Evolutionary conservation across 1,140 invertebrate species (phyloP).

Genomic region (Odontomachus brunneus): DNA sequence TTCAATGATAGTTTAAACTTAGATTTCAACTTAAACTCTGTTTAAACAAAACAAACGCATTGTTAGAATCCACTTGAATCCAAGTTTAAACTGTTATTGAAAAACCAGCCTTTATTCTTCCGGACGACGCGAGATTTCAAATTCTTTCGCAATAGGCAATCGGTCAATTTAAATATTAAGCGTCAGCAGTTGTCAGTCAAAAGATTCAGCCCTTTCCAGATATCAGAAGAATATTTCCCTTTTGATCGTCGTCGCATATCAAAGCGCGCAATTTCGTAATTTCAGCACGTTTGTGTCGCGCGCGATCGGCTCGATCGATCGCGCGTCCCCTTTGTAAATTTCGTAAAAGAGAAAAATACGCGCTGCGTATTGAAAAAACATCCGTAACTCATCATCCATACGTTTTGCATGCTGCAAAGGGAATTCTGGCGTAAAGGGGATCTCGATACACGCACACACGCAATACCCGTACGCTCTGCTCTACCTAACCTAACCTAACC

Average conservation of each 20-base stretch:
- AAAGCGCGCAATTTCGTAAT: not conserved
- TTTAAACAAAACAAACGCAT: no score
- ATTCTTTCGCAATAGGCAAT: not conserved
- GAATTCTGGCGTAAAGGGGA: constrained; percentile 16
- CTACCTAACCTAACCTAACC: not conserved
- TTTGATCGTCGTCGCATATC: constrained; percentile 8
- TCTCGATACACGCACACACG: constrained; percentile 30
- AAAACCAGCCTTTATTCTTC: constrained; percentile 2
- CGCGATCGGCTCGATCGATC: not conserved
- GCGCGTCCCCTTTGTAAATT: constrained; percentile 12
- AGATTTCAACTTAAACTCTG: no score
- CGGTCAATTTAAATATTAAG: not conserved
- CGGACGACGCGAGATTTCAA: constrained; percentile 14
- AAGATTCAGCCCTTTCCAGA: not conserved
- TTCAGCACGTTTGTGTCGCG: not conserved
- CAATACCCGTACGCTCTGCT: constrained; percentile 21
- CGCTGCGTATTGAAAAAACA: constrained; percentile 40
- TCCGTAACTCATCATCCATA: not conserved
- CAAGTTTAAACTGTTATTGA: no score
- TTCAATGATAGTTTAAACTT: no score
- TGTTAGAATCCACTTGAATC: no score
- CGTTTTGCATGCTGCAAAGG: constrained; percentile 1
- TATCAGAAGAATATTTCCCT: no score
- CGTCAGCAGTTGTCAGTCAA: constrained; percentile 15
- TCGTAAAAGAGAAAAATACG: constrained; percentile 50